Percentiles rank a stretch among this genome's conserved stretches.
Conservation (phyloP, 2,113 vertebrate species). For the Tylochromis polylepis region DNA sequence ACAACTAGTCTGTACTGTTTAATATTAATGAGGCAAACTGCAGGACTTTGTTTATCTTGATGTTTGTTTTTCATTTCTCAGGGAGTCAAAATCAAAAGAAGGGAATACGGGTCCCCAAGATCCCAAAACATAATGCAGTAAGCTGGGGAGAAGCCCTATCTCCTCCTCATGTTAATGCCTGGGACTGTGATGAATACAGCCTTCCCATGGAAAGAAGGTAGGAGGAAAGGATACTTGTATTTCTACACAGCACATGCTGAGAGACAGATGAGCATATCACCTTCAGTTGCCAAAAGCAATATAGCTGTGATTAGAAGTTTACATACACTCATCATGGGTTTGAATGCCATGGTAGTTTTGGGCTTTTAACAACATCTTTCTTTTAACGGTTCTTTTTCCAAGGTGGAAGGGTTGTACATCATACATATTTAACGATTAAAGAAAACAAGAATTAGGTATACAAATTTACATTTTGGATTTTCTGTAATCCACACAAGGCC, state of each 20-base stretch:
- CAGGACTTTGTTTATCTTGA: neutral
- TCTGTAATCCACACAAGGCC: neutral
- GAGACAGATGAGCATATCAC: neutral
- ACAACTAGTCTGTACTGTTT: neutral
- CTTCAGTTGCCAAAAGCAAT: neutral
- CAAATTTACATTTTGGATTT: neutral
- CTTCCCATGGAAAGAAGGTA: slow-evolving; percentile 83
- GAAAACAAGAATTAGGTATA: neutral
- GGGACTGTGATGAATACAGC: slow-evolving; percentile 82
- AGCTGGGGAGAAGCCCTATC: slow-evolving; percentile 85
- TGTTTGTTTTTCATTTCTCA: slow-evolving; percentile 40
- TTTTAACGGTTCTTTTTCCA: neutral
- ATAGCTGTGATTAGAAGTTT: neutral
- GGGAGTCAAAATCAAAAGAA: slow-evolving; percentile 93
- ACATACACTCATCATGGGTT: neutral
- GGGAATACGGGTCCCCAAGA: slow-evolving; percentile 79
- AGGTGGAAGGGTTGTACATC: neutral
- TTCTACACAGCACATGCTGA: neutral
- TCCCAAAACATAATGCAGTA: slow-evolving; percentile 83
- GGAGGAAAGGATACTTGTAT: neutral
- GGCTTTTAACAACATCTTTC: neutral
- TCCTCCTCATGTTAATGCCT: slow-evolving; percentile 80
- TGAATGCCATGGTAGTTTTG: neutral
- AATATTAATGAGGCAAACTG: slow-evolving; percentile 3
- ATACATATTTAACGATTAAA: neutral